Evolutionary conservation across 2,888 invertebrate species (phyloP).

Genomic region (Diaphora mendica): DNA sequence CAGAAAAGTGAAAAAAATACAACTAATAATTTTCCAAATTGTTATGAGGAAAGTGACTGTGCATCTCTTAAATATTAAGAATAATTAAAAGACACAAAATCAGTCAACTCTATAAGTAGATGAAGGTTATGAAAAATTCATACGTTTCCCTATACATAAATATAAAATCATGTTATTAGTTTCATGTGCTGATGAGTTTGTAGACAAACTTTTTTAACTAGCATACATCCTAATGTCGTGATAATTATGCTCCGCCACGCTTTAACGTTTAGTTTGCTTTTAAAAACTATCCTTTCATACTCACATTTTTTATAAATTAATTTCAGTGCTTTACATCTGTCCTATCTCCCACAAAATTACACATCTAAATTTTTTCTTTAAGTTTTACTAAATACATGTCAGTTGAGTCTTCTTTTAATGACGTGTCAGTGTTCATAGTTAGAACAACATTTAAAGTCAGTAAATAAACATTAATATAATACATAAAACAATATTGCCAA

Average conservation of each 20-base stretch:
- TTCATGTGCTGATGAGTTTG: background rate
- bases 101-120: background rate
- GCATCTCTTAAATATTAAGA: background rate
- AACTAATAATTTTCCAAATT: background rate
- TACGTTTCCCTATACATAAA: constrained; percentile 1
- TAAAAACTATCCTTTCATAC: no score
- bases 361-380: no score
- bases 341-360: no score
- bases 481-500: background rate
- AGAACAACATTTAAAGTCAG: background rate
- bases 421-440: no score
- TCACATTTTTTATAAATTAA: no score
- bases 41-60: background rate
- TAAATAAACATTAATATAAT: background rate
- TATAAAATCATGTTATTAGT: background rate
- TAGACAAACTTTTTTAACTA: background rate
- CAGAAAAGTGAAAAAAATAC: no score
- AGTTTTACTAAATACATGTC: no score
- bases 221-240: no score
- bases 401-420: no score
- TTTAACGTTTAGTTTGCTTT: background rate
- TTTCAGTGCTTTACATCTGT: background rate
- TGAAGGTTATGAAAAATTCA: constrained; percentile 14
- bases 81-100: constrained; percentile 3
- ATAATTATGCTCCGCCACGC: no score